Base-by-base conservation (phyloP, 2,888 invertebrate species). In the Cheilosia pagana region DNA sequence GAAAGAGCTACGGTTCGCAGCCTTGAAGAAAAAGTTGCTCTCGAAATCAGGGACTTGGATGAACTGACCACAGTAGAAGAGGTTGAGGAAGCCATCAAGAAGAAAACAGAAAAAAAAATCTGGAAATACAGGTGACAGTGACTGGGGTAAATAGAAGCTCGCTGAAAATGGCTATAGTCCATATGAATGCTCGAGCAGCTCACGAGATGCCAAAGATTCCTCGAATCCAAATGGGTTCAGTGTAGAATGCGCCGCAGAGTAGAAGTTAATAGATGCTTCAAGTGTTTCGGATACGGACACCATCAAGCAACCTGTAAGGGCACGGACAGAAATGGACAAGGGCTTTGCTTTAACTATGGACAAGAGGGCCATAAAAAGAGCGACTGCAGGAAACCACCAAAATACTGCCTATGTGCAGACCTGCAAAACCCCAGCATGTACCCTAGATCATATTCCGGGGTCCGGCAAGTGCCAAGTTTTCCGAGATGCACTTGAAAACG, bases 11-110 rank as follows among this genome's bases (percentile, higher is more conserved):
- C 7, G 4, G 19, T 76, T 2, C 21, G 14, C 8, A 53, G 16
- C 3, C 50, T 76, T 14, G 43, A 57, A 31, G 50, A 21, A 0
- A 67, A 41, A 7, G n/a, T n/a, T 1, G 21, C 60, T 2, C 12
- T 76, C 12, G 45, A 68, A 25, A 60, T 76, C 10, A 59, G 75
- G 45, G 59, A 76, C 21, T 8, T 76, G 14, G 75, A 76, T 16
- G 67, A 67, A 5, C 52, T 62, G n/a, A 53, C 60, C 2, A 76
- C 45, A 35, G 35, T 5, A 23, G 68, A 62, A n/a, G 76, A 68
- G 35, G 53, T 68, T 0, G 25, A 53, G n/a, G 23, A 67, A 43
- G 59, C 68, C 6, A 7, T 35, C 7, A 31, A 43, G 25, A 52
- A 5, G 28, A 4, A 41, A 31, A 0, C 8, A 2, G 19, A 12